Percentiles rank a stretch among this genome's conserved stretches.
Evolutionary conservation across 2,113 vertebrate genomes (phyloP).

Genomic region (Casuarius casuarius): DNA sequence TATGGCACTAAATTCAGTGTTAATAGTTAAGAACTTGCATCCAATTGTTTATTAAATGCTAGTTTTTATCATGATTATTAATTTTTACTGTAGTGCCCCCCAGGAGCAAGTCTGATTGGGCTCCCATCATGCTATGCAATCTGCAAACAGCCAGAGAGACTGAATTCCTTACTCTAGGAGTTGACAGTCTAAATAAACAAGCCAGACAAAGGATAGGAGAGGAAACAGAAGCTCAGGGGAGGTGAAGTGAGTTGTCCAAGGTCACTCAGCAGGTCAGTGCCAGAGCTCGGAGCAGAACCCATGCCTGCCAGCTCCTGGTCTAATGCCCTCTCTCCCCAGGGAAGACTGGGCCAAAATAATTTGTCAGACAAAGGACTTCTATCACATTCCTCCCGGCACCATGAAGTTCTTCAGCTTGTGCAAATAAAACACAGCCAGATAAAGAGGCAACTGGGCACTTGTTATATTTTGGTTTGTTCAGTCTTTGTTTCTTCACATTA

Average conservation of each 20-base stretch:
- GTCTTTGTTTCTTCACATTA: conserved; percentile 30
- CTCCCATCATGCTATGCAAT: conserved; percentile 20
- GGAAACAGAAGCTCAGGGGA: conserved; percentile 69
- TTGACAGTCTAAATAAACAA: conserved; percentile 71
- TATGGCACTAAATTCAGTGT: neutral
- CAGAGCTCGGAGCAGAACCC: conserved; percentile 62
- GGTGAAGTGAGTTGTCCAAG: conserved; percentile 65
- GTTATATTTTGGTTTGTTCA: conserved; percentile 23
- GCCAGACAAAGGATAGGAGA: conserved; percentile 61
- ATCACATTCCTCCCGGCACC: conserved; percentile 26
- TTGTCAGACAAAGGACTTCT: conserved; percentile 58
- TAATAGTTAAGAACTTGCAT: conserved; percentile 39
- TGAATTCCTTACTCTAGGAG: conserved; percentile 61
- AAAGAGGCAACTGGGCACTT: conserved; percentile 18
- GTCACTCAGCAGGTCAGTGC: conserved; percentile 58
- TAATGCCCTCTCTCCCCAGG: neutral
- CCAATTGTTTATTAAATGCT: conserved; percentile 26
- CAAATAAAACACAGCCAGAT: conserved; percentile 54
- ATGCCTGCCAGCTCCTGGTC: conserved; percentile 41
- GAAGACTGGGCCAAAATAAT: conserved; percentile 44
- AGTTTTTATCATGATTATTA: neutral
- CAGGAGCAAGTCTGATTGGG: neutral
- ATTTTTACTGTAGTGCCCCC: conserved; percentile 41
- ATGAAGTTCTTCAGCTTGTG: conserved; percentile 31
- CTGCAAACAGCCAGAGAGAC: conserved; percentile 48